phyloP scores from a whole-genome alignment of 2,888 invertebrate genomes.

The Andricus curvator region DNA sequence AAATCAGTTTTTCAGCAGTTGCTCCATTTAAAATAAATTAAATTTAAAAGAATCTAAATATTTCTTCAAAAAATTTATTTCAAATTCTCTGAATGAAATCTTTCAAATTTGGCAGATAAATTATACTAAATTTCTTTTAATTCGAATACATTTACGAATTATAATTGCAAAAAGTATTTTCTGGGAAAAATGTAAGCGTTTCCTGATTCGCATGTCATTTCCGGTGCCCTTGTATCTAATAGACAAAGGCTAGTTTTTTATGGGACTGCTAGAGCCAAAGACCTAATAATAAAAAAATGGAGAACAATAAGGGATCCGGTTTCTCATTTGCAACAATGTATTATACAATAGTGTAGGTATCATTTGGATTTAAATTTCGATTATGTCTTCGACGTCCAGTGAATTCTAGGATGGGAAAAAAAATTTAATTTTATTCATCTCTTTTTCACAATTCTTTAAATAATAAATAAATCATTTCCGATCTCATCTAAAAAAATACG shows the following conservation, averaged over 20 bases:
- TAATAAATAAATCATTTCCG: too few species aligned
- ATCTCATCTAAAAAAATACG: too few species aligned
- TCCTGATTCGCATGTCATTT: not conserved
- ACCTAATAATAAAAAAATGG: not conserved
- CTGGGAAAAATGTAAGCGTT: constrained; percentile 1
- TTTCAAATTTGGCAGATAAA: too few species aligned
- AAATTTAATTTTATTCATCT: not conserved
- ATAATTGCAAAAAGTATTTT: not conserved
- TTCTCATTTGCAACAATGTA: not conserved
- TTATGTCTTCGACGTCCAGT: not conserved
- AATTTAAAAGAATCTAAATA: too few species aligned
- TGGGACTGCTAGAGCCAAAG: not conserved
- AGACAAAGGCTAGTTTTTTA: constrained; percentile 10
- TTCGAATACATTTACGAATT: not conserved
- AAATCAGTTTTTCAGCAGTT: not conserved
- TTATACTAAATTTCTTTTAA: not conserved
- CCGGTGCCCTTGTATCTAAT: constrained; percentile 15
- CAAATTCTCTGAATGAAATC: too few species aligned
- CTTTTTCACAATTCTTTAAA: too few species aligned
- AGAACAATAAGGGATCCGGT: constrained; percentile 10
- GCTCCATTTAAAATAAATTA: not conserved
- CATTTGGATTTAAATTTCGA: not conserved
- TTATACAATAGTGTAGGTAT: not conserved
- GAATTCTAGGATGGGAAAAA: not conserved
- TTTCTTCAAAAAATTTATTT: too few species aligned